Evolutionary conservation across 2,888 invertebrate genomes (phyloP).

Genomic region (Slavum lentiscoides): DNA sequence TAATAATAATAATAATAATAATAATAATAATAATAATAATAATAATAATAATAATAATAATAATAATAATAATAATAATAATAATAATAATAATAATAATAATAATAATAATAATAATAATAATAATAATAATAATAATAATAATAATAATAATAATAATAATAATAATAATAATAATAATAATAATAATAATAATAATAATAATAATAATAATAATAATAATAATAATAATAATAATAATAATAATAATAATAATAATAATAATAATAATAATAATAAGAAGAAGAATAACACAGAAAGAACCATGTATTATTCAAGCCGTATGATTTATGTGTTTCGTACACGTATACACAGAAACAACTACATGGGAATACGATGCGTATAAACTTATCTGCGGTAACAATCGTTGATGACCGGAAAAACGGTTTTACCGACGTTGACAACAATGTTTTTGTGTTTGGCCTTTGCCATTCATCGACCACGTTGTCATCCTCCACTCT

Average conservation of each 20-base stretch:
- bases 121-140: not conserved
- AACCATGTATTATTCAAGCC: slow-evolving; percentile 42
- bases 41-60: slow-evolving; percentile 15
- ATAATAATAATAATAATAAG: slow-evolving; percentile 22
- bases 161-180: slow-evolving; percentile 17
- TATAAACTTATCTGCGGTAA: slow-evolving; percentile 44
- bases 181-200: slow-evolving; percentile 11
- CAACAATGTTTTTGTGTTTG: slow-evolving; percentile 45
- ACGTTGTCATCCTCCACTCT: not conserved
- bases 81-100: slow-evolving; percentile 11
- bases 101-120: slow-evolving; percentile 12
- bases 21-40: not conserved
- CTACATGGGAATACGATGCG: slow-evolving; percentile 10
- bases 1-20: slow-evolving; percentile 24
- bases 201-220: slow-evolving; percentile 9
- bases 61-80: slow-evolving; percentile 16
- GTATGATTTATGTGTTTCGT: slow-evolving; percentile 40
- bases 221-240: not conserved
- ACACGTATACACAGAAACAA: not conserved
- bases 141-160: slow-evolving; percentile 18
- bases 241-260: not conserved
- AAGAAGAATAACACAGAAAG: slow-evolving; percentile 22
- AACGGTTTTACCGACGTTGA: slow-evolving; percentile 48
- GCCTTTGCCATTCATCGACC: slow-evolving; percentile 15
- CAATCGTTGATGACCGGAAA: slow-evolving; percentile 49